These are phyloP conservation scores for Eupithecia subfuscata DNA, from an alignment of 2,888 invertebrate species.

Conservation along the genomic window DNA sequence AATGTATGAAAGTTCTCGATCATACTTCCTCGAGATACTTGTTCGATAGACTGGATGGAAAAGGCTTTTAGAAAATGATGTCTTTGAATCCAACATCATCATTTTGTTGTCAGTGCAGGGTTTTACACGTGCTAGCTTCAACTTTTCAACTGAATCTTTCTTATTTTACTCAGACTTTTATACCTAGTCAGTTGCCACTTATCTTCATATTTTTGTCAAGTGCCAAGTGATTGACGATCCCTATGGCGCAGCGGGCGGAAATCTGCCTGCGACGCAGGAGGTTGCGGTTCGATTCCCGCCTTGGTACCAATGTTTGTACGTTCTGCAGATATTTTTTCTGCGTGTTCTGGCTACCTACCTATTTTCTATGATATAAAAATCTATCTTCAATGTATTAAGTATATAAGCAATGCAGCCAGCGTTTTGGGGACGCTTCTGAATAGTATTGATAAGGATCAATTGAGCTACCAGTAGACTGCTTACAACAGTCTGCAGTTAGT, in stretches of 20 bases:
- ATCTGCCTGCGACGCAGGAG: neutral
- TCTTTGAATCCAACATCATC: neutral
- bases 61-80: conserved; percentile 1
- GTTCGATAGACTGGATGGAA: conserved; percentile 12
- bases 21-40: conserved; percentile 15
- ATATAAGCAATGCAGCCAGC: no score
- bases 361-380: neutral
- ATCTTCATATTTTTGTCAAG: neutral
- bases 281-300: neutral
- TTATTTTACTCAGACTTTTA: no score
- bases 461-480: no score
- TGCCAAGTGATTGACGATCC: neutral
- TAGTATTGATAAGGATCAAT: no score
- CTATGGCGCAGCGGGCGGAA: neutral
- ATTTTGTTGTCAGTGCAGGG: neutral
- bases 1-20: conserved; percentile 19
- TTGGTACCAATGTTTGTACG: neutral
- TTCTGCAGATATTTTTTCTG: neutral
- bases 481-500: no score
- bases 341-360: no score
- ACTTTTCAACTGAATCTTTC: neutral
- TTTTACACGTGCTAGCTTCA: neutral
- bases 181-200: no score
- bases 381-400: no score
- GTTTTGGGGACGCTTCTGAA: no score